Percentiles rank a stretch among this genome's conserved stretches.
Evolutionary conservation across 1,140 invertebrate genomes (phyloP).

Genomic region (Polypedilum vanderplanki): DNA sequence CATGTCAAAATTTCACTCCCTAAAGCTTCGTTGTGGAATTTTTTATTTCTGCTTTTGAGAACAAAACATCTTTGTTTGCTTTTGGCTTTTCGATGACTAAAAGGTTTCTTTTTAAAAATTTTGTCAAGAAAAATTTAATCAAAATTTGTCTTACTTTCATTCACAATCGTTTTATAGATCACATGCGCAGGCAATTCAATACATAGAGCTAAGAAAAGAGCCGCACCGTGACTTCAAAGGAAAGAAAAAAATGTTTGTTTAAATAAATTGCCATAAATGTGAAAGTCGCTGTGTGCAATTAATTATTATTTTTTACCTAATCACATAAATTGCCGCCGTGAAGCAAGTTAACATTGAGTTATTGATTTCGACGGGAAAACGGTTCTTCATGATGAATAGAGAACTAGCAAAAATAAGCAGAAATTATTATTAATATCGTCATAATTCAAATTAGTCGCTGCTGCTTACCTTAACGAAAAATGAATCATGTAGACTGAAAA

Average conservation of each 20-base stretch:
- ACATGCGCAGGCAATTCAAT: not conserved
- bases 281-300: not conserved
- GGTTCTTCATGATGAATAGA: not conserved
- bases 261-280: not conserved
- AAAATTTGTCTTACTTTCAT: conserved; percentile 1
- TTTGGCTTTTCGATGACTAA: not conserved
- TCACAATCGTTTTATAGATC: not conserved
- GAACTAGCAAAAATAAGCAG: not conserved
- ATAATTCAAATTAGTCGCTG: not conserved
- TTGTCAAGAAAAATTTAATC: not conserved
- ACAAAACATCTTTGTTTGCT: not conserved
- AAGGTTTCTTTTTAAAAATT: too few relatives aligned
- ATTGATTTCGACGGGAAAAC: not conserved
- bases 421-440: not conserved
- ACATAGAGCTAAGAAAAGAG: not conserved
- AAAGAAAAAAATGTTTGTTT: not conserved
- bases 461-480: conserved; percentile 45
- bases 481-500: conserved; percentile 14
- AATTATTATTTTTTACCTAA: not conserved
- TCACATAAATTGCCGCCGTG: not conserved
- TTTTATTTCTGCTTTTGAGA: not conserved
- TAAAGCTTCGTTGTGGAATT: not conserved
- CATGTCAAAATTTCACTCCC: not conserved
- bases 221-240: not conserved
- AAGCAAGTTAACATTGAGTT: not conserved